phyloP scores from a whole-genome alignment of 2,797 vertebrate species.

The Oreonectes daqikongensis region DNA sequence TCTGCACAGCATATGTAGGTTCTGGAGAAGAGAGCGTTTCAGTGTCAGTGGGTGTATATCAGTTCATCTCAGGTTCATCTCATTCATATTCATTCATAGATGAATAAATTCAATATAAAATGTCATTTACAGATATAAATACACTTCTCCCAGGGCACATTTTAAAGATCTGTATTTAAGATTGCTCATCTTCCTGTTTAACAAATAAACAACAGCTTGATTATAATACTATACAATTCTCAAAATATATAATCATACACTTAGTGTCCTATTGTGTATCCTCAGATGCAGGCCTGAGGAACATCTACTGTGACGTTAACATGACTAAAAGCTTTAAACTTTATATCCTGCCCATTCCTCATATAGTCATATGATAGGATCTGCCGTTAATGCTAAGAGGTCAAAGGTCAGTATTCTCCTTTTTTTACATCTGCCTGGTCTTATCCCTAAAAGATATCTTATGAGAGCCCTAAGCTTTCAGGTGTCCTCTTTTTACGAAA shows the following conservation, averaged over 20 bases:
- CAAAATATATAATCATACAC: background rate
- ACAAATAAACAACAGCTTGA: background rate
- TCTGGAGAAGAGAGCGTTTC: background rate
- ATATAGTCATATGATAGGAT: constrained; percentile 1
- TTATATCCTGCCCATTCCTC: background rate
- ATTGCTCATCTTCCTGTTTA: background rate
- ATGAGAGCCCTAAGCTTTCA: constrained; percentile 61
- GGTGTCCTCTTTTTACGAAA: constrained; percentile 65
- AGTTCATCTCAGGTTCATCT: constrained; percentile 1
- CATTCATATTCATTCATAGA: background rate
- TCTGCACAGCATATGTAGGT: constrained; percentile 8
- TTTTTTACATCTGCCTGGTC: constrained; percentile 33
- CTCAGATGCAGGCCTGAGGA: background rate
- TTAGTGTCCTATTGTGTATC: background rate
- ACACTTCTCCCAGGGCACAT: background rate
- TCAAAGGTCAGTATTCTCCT: constrained; percentile 39
- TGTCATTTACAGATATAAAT: too few relatives aligned
- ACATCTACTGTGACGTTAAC: background rate
- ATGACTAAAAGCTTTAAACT: background rate
- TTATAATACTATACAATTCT: background rate
- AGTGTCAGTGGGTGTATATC: background rate
- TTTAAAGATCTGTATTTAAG: background rate
- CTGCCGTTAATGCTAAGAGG: constrained; percentile 39
- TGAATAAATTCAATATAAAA: background rate
- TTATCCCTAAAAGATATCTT: constrained; percentile 17